phyloP scores from a whole-genome alignment of 2,113 vertebrate species.

The Oxyura jamaicensis region DNA sequence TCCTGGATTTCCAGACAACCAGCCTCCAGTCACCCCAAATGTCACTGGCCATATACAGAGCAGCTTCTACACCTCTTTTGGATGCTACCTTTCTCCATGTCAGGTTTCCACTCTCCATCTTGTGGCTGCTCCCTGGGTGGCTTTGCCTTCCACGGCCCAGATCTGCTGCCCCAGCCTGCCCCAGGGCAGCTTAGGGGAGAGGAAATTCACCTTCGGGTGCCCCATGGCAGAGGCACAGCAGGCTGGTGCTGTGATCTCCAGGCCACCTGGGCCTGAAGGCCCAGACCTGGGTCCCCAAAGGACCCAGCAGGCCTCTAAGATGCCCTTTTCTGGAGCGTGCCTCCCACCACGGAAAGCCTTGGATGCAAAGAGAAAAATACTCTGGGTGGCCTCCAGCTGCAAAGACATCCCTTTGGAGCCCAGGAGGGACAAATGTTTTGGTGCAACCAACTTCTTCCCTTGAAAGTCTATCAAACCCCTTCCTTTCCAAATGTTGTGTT shows the following conservation, averaged over 20 bases:
- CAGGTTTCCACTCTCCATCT: neutral
- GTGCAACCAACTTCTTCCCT: neutral
- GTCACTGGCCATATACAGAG: neutral
- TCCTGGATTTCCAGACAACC: neutral
- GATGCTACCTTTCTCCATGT: neutral
- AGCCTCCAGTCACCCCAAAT: neutral
- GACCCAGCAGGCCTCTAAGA: neutral
- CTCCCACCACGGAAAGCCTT: neutral
- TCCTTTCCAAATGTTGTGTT: neutral
- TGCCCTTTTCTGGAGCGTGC: neutral
- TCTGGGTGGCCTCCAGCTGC: neutral
- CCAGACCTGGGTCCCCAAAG: neutral
- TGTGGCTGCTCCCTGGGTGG: neutral
- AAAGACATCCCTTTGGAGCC: neutral
- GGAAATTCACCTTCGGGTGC: neutral
- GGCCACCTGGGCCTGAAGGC: neutral
- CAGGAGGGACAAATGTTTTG: neutral
- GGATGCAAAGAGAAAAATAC: neutral
- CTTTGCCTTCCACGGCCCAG: neutral
- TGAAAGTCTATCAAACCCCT: neutral
- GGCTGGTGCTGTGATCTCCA: neutral
- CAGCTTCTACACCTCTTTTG: neutral
- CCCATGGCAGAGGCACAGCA: neutral
- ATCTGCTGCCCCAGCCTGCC: neutral
- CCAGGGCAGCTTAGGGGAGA: accelerated